Base-by-base conservation (phyloP, 2,888 invertebrate genomes). In the Drosophila tanythrix region DNA sequence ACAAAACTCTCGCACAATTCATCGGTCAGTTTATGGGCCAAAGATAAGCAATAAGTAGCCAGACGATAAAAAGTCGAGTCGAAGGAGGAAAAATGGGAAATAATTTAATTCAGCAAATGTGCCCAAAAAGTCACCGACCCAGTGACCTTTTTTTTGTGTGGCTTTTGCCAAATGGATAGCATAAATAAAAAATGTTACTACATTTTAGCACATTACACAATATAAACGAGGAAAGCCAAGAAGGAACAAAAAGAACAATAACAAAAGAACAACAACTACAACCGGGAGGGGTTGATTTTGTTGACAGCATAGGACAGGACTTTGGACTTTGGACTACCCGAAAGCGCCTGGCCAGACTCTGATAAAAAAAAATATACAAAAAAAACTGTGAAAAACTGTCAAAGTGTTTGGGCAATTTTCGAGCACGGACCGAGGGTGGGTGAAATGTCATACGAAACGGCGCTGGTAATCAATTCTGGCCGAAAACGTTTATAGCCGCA, bases 171-270 rank as follows among this genome's bases (percentile, higher is more conserved):
- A 83, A 83, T 66, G 81, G 75, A 43, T 63, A 61, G 76, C 76
- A 84, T 87, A 79, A 83, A 84, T 81, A 84, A 84, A 89, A 81
- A 89, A 80, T 84, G 75, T 74, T 71, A 74, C 82, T 74, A 83
- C 74, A 88, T 86, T 86, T 85, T 80, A 36, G 69, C 82, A 86
- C 89, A 83, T 84, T 85, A 78, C 78, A 79, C 62, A 81, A 79
- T 74, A 79, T 56, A 79, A 72, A 74, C 67, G 72, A 68, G 21
- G 56, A 69, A 55, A 58, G 51, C 51, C 46, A 67, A 56, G 36
- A 33, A 35, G 63, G 46, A 56, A 48, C 52, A 59, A 33, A 48
- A 57, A 66, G 52, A 52, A 43, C 53, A 72, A 55, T 29, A 60
- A 62, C 13, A 31, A 65, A 65, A 56, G 15, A 33, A 40, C 58